A percentile compares a stretch with the other conserved stretches of the same genome.
phyloP scores from a whole-genome alignment of 2,797 vertebrate genomes.

The Microctenopoma lineatum region DNA sequence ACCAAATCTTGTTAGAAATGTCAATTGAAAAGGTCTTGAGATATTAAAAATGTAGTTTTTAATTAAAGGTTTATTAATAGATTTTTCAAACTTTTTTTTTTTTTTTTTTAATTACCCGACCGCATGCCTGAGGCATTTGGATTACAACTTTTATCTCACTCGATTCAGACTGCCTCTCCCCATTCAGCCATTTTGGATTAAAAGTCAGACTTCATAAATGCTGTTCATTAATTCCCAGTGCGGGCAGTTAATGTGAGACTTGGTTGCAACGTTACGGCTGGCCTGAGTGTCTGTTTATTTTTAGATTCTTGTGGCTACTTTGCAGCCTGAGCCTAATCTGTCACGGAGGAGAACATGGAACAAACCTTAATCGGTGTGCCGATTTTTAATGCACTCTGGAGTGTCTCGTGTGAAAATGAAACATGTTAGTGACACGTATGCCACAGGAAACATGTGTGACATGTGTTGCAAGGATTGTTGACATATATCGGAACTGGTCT shows the following conservation, averaged over 20 bases:
- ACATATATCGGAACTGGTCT: slow-evolving; percentile 29
- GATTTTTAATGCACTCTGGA: slow-evolving; percentile 28
- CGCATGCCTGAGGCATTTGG: slow-evolving; percentile 81
- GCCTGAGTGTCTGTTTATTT: slow-evolving; percentile 74
- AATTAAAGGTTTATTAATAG: slow-evolving; percentile 89
- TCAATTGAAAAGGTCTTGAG: slow-evolving; percentile 85
- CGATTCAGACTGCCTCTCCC: slow-evolving; percentile 76
- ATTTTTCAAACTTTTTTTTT: slow-evolving; percentile 84
- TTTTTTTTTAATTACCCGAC: slow-evolving; percentile 82
- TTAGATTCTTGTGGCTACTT: slow-evolving; percentile 73
- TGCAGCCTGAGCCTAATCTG: slow-evolving; percentile 66
- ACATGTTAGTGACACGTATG: slow-evolving; percentile 60
- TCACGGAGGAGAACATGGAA: slow-evolving; percentile 62
- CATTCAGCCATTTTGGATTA: slow-evolving; percentile 81
- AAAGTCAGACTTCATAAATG: slow-evolving; percentile 82
- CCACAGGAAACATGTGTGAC: slow-evolving; percentile 49
- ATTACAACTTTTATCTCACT: slow-evolving; percentile 84
- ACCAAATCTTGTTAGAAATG: slow-evolving; percentile 83
- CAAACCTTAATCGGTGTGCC: slow-evolving; percentile 64
- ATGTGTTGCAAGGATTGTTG: slow-evolving; percentile 25
- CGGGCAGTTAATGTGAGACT: slow-evolving; percentile 75
- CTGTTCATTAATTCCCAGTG: slow-evolving; percentile 80
- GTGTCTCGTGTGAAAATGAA: slow-evolving; percentile 47
- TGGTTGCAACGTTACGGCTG: slow-evolving; percentile 62
- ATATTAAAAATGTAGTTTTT: slow-evolving; percentile 88